A percentile compares a stretch with the other conserved stretches of the same genome.
Evolutionary conservation across 2,888 invertebrate species (phyloP).

Genomic region (Dryomyza anilis): DNA sequence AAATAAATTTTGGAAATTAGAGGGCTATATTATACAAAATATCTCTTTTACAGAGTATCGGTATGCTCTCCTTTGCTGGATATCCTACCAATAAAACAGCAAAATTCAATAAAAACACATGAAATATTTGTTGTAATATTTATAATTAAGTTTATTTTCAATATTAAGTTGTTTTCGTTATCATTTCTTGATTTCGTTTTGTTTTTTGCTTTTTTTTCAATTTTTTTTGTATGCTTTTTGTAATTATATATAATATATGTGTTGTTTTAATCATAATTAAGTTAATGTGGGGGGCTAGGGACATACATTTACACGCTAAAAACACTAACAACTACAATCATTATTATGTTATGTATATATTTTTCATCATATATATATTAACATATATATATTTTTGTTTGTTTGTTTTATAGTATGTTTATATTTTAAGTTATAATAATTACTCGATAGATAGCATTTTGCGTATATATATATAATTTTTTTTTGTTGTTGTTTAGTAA

Average conservation of each 20-base stretch:
- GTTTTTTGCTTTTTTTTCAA: conserved; percentile 21
- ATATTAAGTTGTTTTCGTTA: conserved; percentile 36
- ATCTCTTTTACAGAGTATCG: too few species aligned
- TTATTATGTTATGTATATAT: conserved; percentile 42
- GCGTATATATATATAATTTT: neutral
- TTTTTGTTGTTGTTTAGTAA: neutral
- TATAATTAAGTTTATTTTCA: conserved; percentile 38
- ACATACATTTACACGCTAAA: conserved; percentile 55
- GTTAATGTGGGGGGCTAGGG: conserved; percentile 44
- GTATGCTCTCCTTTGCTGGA: too few species aligned
- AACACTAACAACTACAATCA: conserved; percentile 52
- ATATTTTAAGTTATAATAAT: conserved; percentile 11
- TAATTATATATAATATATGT: conserved; percentile 24
- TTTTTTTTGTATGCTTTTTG: conserved; percentile 9
- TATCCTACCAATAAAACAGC: too few species aligned
- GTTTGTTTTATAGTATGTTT: conserved; percentile 27
- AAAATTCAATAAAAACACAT: neutral
- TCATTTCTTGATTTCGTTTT: conserved; percentile 21
- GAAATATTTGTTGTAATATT: conserved; percentile 33
- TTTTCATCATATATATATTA: conserved; percentile 30
- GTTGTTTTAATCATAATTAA: conserved; percentile 45
- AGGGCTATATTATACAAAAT: too few species aligned
- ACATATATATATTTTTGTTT: conserved; percentile 34
- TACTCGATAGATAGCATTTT: too few species aligned
- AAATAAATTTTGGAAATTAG: too few species aligned